A percentile compares a stretch with the other conserved stretches of the same genome.
These are phyloP conservation scores for Amphiduros pacificus DNA, from an alignment of 2,888 invertebrate species.

Conservation along the genomic window DNA sequence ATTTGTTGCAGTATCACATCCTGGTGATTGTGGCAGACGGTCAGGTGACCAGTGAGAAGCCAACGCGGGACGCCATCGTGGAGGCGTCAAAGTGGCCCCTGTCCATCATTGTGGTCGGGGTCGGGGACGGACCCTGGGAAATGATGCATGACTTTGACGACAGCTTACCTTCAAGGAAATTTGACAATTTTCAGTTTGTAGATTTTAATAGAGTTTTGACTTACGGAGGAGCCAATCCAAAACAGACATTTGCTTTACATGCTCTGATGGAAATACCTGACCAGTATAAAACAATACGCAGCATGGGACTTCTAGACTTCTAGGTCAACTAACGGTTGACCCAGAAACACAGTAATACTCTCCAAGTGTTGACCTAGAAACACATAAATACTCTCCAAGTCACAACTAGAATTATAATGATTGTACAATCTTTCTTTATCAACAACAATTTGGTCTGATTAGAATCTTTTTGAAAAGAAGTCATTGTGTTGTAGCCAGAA, in stretches of 20 bases:
- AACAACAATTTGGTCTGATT: no score
- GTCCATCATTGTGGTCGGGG: constrained; percentile 63
- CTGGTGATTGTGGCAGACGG: constrained; percentile 64
- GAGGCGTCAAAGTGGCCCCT: constrained; percentile 62
- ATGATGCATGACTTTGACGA: constrained; percentile 64
- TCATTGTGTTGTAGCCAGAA: no score
- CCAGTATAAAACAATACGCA: constrained; percentile 56
- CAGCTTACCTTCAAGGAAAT: constrained; percentile 60
- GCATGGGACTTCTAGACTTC: constrained; percentile 40
- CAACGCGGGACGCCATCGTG: constrained; percentile 62
- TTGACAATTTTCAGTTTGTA: constrained; percentile 65
- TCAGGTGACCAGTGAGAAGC: constrained; percentile 62
- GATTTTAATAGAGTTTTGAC: constrained; percentile 59
- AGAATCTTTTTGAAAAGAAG: no score
- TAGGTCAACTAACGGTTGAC: no score
- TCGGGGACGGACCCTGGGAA: constrained; percentile 64
- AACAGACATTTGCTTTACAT: constrained; percentile 62
- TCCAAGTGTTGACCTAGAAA: no score
- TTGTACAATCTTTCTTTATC: no score
- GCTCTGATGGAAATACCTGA: constrained; percentile 64
- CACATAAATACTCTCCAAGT: no score
- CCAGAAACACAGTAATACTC: no score
- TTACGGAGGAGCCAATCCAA: constrained; percentile 39
- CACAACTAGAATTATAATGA: no score
- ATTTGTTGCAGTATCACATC: constrained; percentile 61